Conservation (phyloP, 2,888 invertebrate genomes). For the Empis livida region DNA sequence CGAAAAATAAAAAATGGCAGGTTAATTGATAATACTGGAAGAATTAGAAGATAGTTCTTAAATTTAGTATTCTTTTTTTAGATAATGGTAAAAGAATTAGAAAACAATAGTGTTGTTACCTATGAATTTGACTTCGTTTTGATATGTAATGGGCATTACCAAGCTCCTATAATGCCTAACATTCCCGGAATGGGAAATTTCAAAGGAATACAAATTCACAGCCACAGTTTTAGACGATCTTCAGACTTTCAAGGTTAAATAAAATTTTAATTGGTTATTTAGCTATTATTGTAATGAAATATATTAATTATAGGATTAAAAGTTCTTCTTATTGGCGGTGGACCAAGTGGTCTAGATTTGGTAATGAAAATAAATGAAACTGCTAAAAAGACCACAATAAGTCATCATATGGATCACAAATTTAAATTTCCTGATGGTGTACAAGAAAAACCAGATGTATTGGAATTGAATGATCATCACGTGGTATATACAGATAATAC, state of each 20-base stretch:
- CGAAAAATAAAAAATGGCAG: conserved; percentile 45
- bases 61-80: conserved; percentile 39
- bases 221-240: conserved; percentile 73
- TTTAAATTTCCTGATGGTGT: no score
- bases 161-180: conserved; percentile 59
- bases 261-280: no score
- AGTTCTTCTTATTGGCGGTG: conserved; percentile 75
- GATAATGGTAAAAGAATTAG: conserved; percentile 27
- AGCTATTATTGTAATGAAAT: no score
- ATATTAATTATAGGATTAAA: conserved; percentile 36
- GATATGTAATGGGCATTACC: conserved; percentile 81
- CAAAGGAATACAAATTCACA: conserved; percentile 51
- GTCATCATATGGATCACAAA: conserved; percentile 44
- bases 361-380: conserved; percentile 52
- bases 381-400: conserved; percentile 50
- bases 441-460: conserved; percentile 48
- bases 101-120: conserved; percentile 31
- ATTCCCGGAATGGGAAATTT: conserved; percentile 56
- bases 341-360: conserved; percentile 74
- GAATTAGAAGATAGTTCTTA: no score
- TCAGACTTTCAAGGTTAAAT: no score
- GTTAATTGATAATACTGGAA: conserved; percentile 34
- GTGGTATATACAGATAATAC: conserved; percentile 52
- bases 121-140: conserved; percentile 65
- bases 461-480: conserved; percentile 38